Conservation (phyloP, 2,113 vertebrate species). For the Upupa epops region DNA sequence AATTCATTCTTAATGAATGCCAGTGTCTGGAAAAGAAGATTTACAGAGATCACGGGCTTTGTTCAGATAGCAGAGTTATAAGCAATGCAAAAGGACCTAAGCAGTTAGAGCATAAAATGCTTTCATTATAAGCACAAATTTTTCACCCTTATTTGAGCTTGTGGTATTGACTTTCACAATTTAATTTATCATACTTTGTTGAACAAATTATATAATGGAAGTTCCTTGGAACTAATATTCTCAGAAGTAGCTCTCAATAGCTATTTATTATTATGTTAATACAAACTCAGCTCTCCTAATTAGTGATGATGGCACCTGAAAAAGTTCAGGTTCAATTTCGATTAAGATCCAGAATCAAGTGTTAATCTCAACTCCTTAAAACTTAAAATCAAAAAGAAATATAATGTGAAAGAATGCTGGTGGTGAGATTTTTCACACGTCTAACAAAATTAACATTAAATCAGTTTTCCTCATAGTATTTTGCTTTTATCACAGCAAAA, state of each 20-base stretch:
- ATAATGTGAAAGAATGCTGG: neutral
- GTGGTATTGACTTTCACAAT: neutral
- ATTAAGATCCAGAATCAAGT: conserved; percentile 4
- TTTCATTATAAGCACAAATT: neutral
- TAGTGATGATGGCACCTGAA: neutral
- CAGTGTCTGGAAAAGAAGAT: neutral
- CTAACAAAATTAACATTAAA: conserved; percentile 39
- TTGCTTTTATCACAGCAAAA: neutral
- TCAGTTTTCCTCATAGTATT: neutral
- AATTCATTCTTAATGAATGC: conserved; percentile 7
- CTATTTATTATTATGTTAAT: conserved; percentile 28
- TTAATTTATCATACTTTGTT: conserved; percentile 26
- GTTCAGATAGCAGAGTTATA: neutral
- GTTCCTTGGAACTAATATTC: neutral
- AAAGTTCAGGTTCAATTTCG: neutral
- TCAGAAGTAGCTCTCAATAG: neutral
- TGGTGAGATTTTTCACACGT: conserved; percentile 35
- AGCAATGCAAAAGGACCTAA: neutral
- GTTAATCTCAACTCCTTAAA: conserved; percentile 3
- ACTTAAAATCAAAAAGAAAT: conserved; percentile 22
- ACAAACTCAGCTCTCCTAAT: neutral
- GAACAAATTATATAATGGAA: neutral
- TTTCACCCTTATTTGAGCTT: neutral
- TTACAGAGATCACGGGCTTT: neutral
- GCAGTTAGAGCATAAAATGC: neutral